These are phyloP conservation scores for Heliothis virescens DNA, from an alignment of 1,140 invertebrate species.

Conservation along the genomic window DNA sequence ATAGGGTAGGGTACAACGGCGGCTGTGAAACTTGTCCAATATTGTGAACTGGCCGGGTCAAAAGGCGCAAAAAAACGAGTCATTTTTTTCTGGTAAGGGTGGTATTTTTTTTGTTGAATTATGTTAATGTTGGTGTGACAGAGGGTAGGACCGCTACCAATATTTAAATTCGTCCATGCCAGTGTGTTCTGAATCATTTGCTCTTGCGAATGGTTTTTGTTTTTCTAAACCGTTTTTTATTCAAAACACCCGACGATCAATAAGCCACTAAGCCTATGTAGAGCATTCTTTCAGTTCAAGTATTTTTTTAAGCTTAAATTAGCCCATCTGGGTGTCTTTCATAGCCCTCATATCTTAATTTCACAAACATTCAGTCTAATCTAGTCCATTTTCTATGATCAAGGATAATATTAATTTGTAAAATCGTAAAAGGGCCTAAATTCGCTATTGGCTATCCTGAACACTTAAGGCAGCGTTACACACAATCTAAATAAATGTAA, in stretches of 20 bases:
- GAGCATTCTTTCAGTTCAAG: background rate
- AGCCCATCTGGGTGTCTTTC: background rate
- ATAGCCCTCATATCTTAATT: too few relatives aligned
- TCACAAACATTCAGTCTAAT: too few relatives aligned
- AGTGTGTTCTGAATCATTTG: conserved; percentile 46
- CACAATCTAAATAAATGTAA: conserved; percentile 34
- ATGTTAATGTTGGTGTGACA: conserved; percentile 79
- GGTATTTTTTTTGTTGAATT: conserved; percentile 80
- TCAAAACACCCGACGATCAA: background rate
- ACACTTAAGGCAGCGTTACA: conserved; percentile 5
- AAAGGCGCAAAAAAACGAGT: conserved; percentile 67
- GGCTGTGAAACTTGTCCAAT: conserved; percentile 68
- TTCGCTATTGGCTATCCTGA: background rate
- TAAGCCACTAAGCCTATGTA: background rate
- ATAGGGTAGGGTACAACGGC: conserved; percentile 13
- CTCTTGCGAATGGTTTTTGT: conserved; percentile 10
- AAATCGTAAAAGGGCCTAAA: background rate
- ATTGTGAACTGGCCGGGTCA: conserved; percentile 71
- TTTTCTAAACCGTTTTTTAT: conserved; percentile 43
- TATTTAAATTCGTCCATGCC: conserved; percentile 77
- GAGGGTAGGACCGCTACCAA: conserved; percentile 70
- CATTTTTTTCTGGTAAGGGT: conserved; percentile 65
- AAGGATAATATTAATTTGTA: background rate
- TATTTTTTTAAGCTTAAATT: background rate
- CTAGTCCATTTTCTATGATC: too few relatives aligned